These are phyloP conservation scores for Mesopsocus fuscifrons DNA, from an alignment of 2,888 invertebrate species.

Conservation along the genomic window DNA sequence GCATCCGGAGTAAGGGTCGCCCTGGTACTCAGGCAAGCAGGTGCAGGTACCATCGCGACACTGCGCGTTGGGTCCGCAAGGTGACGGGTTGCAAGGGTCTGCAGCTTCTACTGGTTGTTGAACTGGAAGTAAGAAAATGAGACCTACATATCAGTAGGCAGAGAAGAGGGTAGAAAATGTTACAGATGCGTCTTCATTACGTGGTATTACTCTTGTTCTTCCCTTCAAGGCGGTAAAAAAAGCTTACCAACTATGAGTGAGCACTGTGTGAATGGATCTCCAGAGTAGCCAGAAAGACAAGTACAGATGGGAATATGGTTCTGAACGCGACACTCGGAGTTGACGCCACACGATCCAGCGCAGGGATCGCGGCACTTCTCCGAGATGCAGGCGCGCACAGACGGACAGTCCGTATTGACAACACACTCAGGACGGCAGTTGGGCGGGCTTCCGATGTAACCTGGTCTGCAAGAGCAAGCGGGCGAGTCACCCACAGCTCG, in stretches of 20 bases:
- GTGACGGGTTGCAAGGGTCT: conserved; percentile 27
- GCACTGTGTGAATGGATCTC: conserved; percentile 57
- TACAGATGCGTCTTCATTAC: no score
- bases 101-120: conserved; percentile 12
- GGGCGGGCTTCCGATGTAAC: conserved; percentile 27
- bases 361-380: conserved; percentile 29
- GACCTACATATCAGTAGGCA: no score
- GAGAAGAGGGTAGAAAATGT: no score
- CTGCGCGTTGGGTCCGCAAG: conserved; percentile 40
- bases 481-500: conserved; percentile 23
- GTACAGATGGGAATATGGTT: conserved; percentile 29
- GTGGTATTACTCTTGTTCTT: no score
- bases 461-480: conserved; percentile 27
- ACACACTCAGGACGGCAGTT: conserved; percentile 29
- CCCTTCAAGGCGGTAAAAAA: no score
- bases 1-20: conserved; percentile 56
- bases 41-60: conserved; percentile 48
- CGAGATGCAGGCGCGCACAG: conserved; percentile 27
- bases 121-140: no score
- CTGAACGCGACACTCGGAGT: conserved; percentile 27
- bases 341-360: conserved; percentile 29
- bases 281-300: conserved; percentile 40
- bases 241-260: conserved; percentile 31
- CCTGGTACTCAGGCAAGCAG: conserved; percentile 52
- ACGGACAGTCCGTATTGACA: conserved; percentile 29